These are phyloP conservation scores for Arothron firmamentum DNA, from an alignment of 2,113 vertebrate species.

Conservation along the genomic window DNA sequence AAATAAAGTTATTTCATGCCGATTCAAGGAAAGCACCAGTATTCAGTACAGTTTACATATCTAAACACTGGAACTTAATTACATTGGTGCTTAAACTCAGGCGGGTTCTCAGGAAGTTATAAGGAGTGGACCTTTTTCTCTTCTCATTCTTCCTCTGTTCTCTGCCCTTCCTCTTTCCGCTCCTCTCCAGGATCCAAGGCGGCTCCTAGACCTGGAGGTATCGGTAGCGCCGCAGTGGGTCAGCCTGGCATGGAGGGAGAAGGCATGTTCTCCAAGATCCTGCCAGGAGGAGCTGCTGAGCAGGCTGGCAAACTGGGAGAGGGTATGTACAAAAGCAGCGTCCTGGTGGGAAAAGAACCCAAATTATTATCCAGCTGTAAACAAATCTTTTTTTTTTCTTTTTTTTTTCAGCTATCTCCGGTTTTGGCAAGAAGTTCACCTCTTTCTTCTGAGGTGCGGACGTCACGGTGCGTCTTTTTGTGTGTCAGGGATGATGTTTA, in stretches of 20 bases:
- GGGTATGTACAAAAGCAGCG: constrained; percentile 72
- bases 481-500: neutral
- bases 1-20: neutral
- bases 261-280: constrained; percentile 90
- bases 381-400: constrained; percentile 7
- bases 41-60: no score
- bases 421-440: constrained; percentile 98
- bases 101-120: no score
- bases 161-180: neutral
- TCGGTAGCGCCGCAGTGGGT: constrained; percentile 72
- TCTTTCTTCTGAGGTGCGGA: constrained; percentile 89
- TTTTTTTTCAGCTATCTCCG: constrained; percentile 82
- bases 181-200: constrained; percentile 79
- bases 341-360: neutral
- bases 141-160: neutral
- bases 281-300: constrained; percentile 90
- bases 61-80: no score
- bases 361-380: no score
- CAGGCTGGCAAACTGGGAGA: constrained; percentile 98
- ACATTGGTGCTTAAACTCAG: no score
- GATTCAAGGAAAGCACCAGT: no score
- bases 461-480: constrained; percentile 70
- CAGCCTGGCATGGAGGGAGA: constrained; percentile 87
- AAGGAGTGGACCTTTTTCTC: neutral
- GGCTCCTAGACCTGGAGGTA: constrained; percentile 71